These are phyloP conservation scores for Cantharis nigra DNA, from an alignment of 2,888 invertebrate species.

Conservation along the genomic window DNA sequence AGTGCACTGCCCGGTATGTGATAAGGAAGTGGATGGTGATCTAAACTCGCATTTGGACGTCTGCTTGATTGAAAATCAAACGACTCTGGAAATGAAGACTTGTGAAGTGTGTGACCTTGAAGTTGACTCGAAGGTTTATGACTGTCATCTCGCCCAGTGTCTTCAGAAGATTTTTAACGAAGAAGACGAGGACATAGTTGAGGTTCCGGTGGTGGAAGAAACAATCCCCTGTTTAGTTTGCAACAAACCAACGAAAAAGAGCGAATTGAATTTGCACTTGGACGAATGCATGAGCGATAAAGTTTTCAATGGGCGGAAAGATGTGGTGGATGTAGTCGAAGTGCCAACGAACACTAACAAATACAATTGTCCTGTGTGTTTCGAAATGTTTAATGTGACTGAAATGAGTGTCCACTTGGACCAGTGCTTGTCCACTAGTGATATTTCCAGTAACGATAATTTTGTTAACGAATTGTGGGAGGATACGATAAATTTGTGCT, in stretches of 20 bases:
- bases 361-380: slow-evolving; percentile 66
- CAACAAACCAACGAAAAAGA: slow-evolving; percentile 45
- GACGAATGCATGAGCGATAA: slow-evolving; percentile 52
- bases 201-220: neutral
- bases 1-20: slow-evolving; percentile 54
- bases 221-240: slow-evolving; percentile 54
- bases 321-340: slow-evolving; percentile 30
- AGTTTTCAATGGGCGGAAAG: slow-evolving; percentile 40
- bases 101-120: slow-evolving; percentile 7
- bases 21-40: slow-evolving; percentile 8
- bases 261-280: slow-evolving; percentile 53
- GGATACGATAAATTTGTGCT: neutral
- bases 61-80: slow-evolving; percentile 18
- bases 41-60: slow-evolving; percentile 34
- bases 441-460: slow-evolving; percentile 1
- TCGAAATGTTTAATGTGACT: slow-evolving; percentile 57
- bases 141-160: neutral
- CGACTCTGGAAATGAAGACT: neutral
- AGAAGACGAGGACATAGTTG: neutral
- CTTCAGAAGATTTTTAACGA: neutral
- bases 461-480: neutral
- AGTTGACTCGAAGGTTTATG: slow-evolving; percentile 36
- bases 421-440: slow-evolving; percentile 47
- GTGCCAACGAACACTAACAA: slow-evolving; percentile 44
- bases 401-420: slow-evolving; percentile 67